A percentile compares a stretch with the other conserved stretches of the same genome.
Evolutionary conservation across 2,113 vertebrate genomes (phyloP).

Genomic region (Thinocorus orbignyianus): DNA sequence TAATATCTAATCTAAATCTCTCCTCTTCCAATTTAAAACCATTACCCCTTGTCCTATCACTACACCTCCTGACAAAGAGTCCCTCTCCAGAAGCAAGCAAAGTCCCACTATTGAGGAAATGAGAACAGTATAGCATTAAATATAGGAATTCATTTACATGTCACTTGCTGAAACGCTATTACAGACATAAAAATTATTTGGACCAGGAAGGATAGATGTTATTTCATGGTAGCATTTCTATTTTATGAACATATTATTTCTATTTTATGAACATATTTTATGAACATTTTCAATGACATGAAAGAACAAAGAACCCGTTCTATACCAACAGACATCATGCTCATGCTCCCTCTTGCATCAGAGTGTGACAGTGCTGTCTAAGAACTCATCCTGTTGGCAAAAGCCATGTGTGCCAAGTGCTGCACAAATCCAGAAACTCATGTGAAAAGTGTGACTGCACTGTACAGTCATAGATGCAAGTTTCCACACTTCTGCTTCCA

Average conservation of each 20-base stretch:
- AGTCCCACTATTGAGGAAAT: background rate
- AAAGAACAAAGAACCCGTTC: background rate
- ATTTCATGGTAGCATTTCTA: background rate
- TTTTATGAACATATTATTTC: background rate
- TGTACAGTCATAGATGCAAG: background rate
- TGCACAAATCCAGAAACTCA: background rate
- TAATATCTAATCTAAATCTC: no score
- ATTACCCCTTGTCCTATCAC: no score
- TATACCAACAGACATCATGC: background rate
- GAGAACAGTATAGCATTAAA: background rate
- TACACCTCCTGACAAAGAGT: no score
- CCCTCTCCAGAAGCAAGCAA: background rate
- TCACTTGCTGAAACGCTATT: background rate
- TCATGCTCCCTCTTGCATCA: background rate
- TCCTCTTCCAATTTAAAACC: no score
- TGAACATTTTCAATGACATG: background rate
- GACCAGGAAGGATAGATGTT: background rate
- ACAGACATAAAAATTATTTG: background rate
- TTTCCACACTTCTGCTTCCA: background rate
- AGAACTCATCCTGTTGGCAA: background rate
- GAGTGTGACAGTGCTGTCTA: background rate
- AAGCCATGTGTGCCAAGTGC: background rate
- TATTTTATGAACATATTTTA: background rate
- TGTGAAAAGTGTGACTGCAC: background rate
- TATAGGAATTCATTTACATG: background rate